Base-by-base conservation (phyloP, 2,888 invertebrate species). In the Meta bourneti region DNA sequence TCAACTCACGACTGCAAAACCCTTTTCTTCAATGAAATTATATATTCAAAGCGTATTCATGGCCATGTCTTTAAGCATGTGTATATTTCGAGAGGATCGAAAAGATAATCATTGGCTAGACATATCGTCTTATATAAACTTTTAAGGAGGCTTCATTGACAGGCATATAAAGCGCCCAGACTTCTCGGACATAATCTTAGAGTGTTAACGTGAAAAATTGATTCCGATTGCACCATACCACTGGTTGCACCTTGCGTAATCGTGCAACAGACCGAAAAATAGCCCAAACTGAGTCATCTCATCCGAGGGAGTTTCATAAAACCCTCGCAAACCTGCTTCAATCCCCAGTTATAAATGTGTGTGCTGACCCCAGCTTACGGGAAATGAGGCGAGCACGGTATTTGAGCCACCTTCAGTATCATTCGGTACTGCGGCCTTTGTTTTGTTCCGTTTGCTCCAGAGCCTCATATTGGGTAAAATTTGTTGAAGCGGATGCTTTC, bases 291-390 rank as follows among this genome's bases (percentile, higher is more conserved):
- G 74, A 6, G 13, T 20, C 13, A 7, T 20, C 7, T 74, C 74
- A 20, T 74, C 74, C 74, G 13, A 74, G 20, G 74, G 19, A 74
- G 34, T 48, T 74, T 61, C 61, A 34, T 74, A 49, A 79, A 54
- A 49, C n/a, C 79, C 79, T 19, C 7, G n/a, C 20, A 8, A 34
- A 81, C 69, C 16, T 20, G 48, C 19, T 61, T 7, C 20, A 81
- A 81, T 81, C 80, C 80, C 20, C 13, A 4, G 80, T 81, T 81
- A 81, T 81, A 69, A 69, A 81, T 81, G 80, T 69, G 54, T 16
- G 51, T 19, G 48, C 61, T 81, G 80, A 69, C 61, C 69, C 61
- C n/a, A 11, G 48, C 48, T 13, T 69, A 20, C 20, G 34, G 80
- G 11, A 19, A 81, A 70, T 81, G 80, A 16, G 16, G 80, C 69